Conservation (phyloP, 2,113 vertebrate genomes). For the Ictidomys tridecemlineatus region DNA sequence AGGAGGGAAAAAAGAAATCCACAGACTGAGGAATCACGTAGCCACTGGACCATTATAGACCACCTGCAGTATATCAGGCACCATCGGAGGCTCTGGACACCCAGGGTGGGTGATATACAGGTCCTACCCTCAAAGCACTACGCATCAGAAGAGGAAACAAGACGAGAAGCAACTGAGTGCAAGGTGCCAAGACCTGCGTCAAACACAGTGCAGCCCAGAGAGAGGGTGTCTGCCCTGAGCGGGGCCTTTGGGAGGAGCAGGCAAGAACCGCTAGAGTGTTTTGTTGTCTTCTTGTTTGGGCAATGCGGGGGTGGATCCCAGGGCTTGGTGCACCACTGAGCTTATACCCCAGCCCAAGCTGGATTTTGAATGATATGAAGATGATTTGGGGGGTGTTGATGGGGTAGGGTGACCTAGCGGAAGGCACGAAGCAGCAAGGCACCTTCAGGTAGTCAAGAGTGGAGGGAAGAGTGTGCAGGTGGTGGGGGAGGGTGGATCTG, state of each 20-base stretch:
- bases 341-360: background rate
- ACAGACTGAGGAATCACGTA: background rate
- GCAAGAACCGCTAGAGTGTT: background rate
- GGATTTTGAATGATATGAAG: background rate
- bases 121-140: background rate
- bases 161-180: background rate
- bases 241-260: background rate
- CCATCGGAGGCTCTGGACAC: background rate
- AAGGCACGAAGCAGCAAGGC: background rate
- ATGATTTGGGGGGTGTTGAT: background rate
- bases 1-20: background rate
- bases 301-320: no score
- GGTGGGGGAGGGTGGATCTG: no score
- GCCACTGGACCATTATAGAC: background rate
- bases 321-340: no score
- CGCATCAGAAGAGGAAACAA: background rate
- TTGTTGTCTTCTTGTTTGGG: no score
- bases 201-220: background rate
- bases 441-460: background rate
- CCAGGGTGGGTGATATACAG: background rate
- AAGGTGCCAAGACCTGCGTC: background rate
- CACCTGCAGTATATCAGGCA: background rate
- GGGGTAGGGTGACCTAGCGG: background rate
- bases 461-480: background rate
- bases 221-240: background rate